These are phyloP conservation scores for Synergus gifuensis DNA, from an alignment of 2,888 invertebrate genomes.

Conservation along the genomic window DNA sequence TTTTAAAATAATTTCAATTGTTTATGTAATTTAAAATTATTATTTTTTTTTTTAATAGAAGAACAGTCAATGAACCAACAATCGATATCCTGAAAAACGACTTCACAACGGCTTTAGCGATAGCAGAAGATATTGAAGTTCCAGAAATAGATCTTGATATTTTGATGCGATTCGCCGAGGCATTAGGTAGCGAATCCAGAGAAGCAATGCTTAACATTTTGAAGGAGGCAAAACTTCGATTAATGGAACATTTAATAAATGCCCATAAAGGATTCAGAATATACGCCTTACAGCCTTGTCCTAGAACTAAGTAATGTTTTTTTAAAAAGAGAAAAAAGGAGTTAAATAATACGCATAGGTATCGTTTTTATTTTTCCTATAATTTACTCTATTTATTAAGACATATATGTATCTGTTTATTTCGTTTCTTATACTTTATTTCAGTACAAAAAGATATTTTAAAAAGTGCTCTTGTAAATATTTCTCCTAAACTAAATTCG, in stretches of 20 bases:
- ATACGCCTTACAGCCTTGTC: slow-evolving; percentile 65
- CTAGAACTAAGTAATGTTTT: slow-evolving; percentile 56
- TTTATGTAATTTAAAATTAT: neutral
- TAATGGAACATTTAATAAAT: slow-evolving; percentile 60
- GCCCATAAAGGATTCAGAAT: slow-evolving; percentile 62
- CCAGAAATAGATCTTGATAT: slow-evolving; percentile 62
- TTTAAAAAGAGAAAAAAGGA: neutral
- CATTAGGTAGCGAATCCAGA: slow-evolving; percentile 54
- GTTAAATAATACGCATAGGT: neutral
- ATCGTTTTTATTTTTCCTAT: neutral
- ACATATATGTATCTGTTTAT: neutral
- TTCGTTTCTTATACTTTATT: neutral
- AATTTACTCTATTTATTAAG: neutral
- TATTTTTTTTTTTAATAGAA: slow-evolving; percentile 54
- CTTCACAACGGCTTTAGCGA: slow-evolving; percentile 54
- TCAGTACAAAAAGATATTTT: neutral
- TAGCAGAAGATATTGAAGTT: slow-evolving; percentile 62
- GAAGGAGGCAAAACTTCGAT: slow-evolving; percentile 58
- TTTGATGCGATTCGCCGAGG: slow-evolving; percentile 59
- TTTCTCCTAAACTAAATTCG: neutral
- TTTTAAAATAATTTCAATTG: neutral
- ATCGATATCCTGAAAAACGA: slow-evolving; percentile 57
- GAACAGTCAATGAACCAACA: slow-evolving; percentile 47
- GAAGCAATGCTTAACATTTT: slow-evolving; percentile 59
- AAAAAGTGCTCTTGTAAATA: neutral